A percentile compares a stretch with the other conserved stretches of the same genome.
Conservation (phyloP, 2,797 vertebrate genomes). For the Mormyrops attenuatus region DNA sequence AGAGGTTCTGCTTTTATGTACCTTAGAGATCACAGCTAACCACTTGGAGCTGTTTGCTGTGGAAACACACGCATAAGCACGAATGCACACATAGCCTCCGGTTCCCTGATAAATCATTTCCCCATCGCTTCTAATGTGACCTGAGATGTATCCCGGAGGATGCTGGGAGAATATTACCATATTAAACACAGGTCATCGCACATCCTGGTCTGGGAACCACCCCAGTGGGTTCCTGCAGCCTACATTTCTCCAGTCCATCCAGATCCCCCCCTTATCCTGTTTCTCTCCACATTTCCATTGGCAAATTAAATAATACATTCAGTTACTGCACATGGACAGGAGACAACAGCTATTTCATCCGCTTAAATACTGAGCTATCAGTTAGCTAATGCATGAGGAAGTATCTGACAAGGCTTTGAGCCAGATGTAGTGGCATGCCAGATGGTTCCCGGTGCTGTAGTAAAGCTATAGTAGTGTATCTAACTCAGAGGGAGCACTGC, state of each 20-base stretch:
- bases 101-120: background rate
- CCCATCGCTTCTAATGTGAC: slow-evolving; percentile 8
- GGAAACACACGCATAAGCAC: background rate
- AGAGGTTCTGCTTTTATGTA: background rate
- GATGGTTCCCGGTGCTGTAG: background rate
- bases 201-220: background rate
- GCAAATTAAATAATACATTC: slow-evolving; percentile 8
- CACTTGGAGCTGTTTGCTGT: background rate
- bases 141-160: background rate
- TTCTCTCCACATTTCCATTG: background rate
- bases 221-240: background rate
- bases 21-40: background rate
- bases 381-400: background rate
- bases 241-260: background rate
- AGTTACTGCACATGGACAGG: background rate
- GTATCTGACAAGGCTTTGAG: background rate
- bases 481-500: background rate
- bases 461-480: background rate
- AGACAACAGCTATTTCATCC: background rate
- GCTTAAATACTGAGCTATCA: background rate
- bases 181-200: slow-evolving; percentile 10
- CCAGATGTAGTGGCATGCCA: background rate
- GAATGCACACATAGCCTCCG: background rate
- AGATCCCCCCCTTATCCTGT: background rate
- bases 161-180: background rate